Evolutionary conservation across 1,140 invertebrate genomes (phyloP), one percentile per base, ranked within the genome.

Genomic region (Eubasilissa regina): DNA sequence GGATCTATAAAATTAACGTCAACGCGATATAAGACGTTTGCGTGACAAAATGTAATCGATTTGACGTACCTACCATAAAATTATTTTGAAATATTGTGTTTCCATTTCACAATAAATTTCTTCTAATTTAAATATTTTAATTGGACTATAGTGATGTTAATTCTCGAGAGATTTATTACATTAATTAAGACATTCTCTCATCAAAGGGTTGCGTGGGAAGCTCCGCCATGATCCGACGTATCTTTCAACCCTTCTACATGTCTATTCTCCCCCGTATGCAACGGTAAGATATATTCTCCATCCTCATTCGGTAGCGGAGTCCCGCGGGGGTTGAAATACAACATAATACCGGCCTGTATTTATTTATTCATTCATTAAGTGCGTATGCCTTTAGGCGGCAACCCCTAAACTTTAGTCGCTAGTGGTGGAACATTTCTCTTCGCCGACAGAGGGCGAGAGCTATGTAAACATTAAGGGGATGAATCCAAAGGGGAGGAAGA

Each of bases 321-420:
- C 44, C 62, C 77, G 53, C 78, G 68, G 75, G 81, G 81, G 74
- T 53, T 44, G 81, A 77, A 62, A 75, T 77, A 51, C 47, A 82
- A 82, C 81, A 77, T 79, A 79, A 82, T 82, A 82, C 78, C 75
- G 51, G 81, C 75, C 56, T 76, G 75, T 82, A 82, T 82, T 82
- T 82, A 82, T 82, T 82, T 82, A 82, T 82, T 82, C 78, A 82
- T 82, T 82, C 81, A 82, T 82, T 82, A 82, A 82, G 78, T 82
- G 77, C 77, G 78, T 80, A 80, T 82, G 74, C 81, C 78, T 82
- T 79, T 78, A 68, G 64, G 55, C 68, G 11, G 4, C 45, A 48
- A 11, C n/a, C 60, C 74, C 74, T 60, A 19, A 17, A 48, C 35
- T 66, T 66, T 15, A 66, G 62, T 13, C 17, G 66, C 45, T 19